Evolutionary conservation across 2,888 invertebrate genomes (phyloP).

Genomic region (Aplocera efformata): DNA sequence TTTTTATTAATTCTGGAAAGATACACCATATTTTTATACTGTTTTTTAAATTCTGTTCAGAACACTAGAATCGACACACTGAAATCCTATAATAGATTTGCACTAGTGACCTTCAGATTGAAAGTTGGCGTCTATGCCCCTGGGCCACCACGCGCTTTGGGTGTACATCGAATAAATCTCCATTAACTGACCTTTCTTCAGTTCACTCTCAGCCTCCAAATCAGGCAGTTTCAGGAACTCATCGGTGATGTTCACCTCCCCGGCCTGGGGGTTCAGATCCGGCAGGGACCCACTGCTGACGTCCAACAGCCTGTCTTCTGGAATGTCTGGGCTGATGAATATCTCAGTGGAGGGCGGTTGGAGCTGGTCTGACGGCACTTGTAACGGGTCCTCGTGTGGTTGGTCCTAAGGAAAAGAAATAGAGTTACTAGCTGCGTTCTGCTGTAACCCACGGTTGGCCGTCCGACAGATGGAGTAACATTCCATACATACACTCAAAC

Average conservation of each 20-base stretch:
- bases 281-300: constrained; percentile 26
- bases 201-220: constrained; percentile 5
- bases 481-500: too few species aligned
- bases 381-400: not conserved
- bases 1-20: not conserved
- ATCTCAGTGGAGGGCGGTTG: constrained; percentile 8
- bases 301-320: constrained; percentile 1
- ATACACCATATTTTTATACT: not conserved
- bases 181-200: constrained; percentile 13
- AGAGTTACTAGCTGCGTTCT: too few species aligned
- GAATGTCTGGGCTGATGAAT: constrained; percentile 5
- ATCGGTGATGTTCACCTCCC: constrained; percentile 2
- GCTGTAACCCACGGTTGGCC: too few species aligned
- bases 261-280: constrained; percentile 32
- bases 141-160: too few species aligned
- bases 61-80: too few species aligned
- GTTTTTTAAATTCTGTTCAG: too few species aligned
- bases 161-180: too few species aligned
- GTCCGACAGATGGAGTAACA: too few species aligned
- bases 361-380: not conserved
- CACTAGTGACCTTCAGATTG: too few species aligned
- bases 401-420: too few species aligned
- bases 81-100: too few species aligned
- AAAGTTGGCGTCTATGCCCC: too few species aligned
- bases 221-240: constrained; percentile 9